A percentile compares a stretch with the other conserved stretches of the same genome.
These are phyloP conservation scores for Chromobotia macracanthus DNA, from an alignment of 2,797 vertebrate genomes.

Conservation along the genomic window DNA sequence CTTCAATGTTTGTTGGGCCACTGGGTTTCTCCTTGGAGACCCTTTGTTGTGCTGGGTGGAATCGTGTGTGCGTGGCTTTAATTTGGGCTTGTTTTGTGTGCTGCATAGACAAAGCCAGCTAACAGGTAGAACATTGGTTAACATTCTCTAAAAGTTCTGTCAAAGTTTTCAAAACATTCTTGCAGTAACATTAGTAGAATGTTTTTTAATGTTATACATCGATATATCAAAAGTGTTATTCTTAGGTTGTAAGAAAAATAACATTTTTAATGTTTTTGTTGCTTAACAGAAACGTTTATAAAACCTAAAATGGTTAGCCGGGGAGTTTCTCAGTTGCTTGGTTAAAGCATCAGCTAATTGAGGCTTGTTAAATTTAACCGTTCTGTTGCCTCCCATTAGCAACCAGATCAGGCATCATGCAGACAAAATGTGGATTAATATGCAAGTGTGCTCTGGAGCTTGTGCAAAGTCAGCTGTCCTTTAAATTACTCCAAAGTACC, in stretches of 20 bases:
- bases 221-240: no score
- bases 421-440: constrained; percentile 27
- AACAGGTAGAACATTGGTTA: no score
- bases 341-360: constrained; percentile 55
- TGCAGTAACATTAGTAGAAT: no score
- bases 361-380: constrained; percentile 54
- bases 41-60: constrained; percentile 47
- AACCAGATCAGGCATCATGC: constrained; percentile 44
- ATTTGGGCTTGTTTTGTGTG: constrained; percentile 28
- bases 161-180: no score
- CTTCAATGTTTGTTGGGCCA: constrained; percentile 51
- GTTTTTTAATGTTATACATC: no score
- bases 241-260: no score
- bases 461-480: constrained; percentile 3
- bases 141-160: no score
- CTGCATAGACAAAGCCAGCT: constrained; percentile 3
- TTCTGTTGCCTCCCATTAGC: constrained; percentile 52
- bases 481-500: constrained; percentile 6
- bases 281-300: no score
- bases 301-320: neutral
- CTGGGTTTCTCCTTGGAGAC: constrained; percentile 59
- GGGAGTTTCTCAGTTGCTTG: constrained; percentile 25
- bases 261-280: no score
- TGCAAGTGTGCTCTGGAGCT: constrained; percentile 18
- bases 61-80: constrained; percentile 21